Evolutionary conservation across 2,113 vertebrate species (phyloP).

Genomic region (Benitochromis conjunctus): DNA sequence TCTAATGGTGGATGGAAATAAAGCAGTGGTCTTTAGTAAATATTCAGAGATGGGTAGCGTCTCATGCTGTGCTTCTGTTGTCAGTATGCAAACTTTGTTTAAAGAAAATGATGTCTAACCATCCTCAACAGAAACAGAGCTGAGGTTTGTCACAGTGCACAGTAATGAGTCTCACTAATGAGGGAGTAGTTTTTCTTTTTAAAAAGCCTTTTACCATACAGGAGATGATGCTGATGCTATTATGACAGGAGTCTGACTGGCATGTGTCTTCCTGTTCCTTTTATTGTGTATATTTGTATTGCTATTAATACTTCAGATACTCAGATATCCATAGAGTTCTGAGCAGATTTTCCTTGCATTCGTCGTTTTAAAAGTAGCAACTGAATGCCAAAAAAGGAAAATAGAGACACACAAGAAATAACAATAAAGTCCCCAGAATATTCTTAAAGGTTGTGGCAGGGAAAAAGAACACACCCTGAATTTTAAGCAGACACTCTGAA

Average conservation of each 20-base stretch:
- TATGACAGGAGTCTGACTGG: background rate
- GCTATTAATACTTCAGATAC: background rate
- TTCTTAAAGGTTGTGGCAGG: background rate
- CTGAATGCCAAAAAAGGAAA: background rate
- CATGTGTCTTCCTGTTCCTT: background rate
- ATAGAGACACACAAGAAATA: background rate
- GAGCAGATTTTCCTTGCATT: background rate
- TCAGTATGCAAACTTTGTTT: background rate
- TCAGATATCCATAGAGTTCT: background rate
- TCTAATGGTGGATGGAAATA: background rate
- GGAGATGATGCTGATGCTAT: background rate
- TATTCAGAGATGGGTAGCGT: background rate
- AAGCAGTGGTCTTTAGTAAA: background rate
- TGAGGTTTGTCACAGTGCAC: background rate
- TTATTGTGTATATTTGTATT: background rate
- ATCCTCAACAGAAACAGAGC: background rate
- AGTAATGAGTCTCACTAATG: constrained; percentile 4
- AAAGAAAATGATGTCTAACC: background rate
- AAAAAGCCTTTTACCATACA: background rate
- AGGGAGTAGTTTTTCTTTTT: background rate
- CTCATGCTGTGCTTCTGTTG: background rate
- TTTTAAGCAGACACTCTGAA: background rate
- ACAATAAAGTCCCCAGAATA: background rate
- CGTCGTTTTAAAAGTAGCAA: background rate
- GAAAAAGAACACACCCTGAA: background rate